phyloP scores from a whole-genome alignment of 2,888 invertebrate species.

The Troilus luridus region DNA sequence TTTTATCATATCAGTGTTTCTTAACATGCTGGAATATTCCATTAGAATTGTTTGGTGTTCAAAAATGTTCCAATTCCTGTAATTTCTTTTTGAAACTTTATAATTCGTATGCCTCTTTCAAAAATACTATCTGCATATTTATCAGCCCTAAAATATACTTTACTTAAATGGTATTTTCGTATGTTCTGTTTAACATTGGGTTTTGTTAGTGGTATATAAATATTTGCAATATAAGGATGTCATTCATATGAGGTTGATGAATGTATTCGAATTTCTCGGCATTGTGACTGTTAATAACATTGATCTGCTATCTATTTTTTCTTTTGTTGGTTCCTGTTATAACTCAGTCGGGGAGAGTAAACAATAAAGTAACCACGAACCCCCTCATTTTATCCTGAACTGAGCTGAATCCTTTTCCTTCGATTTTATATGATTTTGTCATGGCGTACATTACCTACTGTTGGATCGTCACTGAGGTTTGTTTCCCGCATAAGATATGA shows the following conservation, averaged over 20 bases:
- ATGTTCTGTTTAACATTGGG: too few relatives aligned
- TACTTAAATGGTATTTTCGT: not conserved
- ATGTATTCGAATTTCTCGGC: not conserved
- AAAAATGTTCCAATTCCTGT: not conserved
- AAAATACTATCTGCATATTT: not conserved
- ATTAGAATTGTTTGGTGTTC: not conserved
- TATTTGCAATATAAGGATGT: not conserved
- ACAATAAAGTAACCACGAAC: not conserved
- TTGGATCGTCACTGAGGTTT: not conserved
- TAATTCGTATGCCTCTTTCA: not conserved
- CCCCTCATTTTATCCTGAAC: not conserved
- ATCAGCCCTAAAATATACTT: not conserved
- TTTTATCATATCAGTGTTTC: not conserved
- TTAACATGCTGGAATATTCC: not conserved
- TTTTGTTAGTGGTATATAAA: not conserved
- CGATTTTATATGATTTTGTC: not conserved
- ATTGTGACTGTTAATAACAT: not conserved
- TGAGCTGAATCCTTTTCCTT: not conserved
- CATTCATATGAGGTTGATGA: not conserved
- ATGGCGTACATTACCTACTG: not conserved
- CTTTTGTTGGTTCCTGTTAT: not conserved
- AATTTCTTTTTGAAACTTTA: not conserved
- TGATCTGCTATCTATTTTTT: not conserved
- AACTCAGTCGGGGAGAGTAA: not conserved
- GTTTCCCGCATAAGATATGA: not conserved